A percentile compares a stretch with the other conserved stretches of the same genome.
phyloP scores from a whole-genome alignment of 2,888 invertebrate species.

The Leucania comma region DNA sequence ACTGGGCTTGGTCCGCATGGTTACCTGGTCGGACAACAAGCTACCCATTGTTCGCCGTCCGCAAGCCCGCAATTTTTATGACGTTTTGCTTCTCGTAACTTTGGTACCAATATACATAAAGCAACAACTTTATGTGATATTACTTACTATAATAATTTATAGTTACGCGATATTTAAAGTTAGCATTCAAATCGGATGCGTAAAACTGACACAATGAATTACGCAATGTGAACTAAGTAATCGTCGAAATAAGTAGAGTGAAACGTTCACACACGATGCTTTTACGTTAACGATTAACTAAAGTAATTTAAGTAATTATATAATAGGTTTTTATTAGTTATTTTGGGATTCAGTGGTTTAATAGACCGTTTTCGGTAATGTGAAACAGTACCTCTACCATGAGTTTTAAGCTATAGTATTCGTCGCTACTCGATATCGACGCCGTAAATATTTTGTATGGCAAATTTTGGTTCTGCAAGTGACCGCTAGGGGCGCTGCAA shows the following conservation, averaged over 20 bases:
- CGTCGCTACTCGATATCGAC: too few relatives aligned
- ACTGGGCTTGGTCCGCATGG: too few relatives aligned
- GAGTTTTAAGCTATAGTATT: too few relatives aligned
- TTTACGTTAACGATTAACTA: conserved; percentile 58
- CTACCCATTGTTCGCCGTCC: too few relatives aligned
- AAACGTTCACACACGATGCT: conserved; percentile 81
- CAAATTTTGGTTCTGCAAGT: too few relatives aligned
- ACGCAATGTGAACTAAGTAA: conserved; percentile 65
- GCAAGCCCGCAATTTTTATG: too few relatives aligned
- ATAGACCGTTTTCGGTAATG: not conserved
- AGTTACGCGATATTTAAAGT: conserved; percentile 55
- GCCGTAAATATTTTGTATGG: too few relatives aligned
- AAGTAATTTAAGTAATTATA: conserved; percentile 60
- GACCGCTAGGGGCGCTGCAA: too few relatives aligned
- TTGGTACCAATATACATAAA: too few relatives aligned
- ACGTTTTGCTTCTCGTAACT: too few relatives aligned
- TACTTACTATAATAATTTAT: conserved; percentile 35
- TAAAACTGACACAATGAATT: conserved; percentile 68
- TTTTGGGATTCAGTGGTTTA: not conserved
- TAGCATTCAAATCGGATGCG: conserved; percentile 64
- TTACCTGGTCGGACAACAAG: too few relatives aligned
- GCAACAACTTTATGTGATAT: not conserved
- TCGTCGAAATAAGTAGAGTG: conserved; percentile 81
- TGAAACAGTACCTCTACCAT: too few relatives aligned
- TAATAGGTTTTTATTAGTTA: conserved; percentile 11